Evolutionary conservation across 2,888 invertebrate species (phyloP), one percentile per base, ranked within the genome.

Genomic region (Limnephilus lunatus): DNA sequence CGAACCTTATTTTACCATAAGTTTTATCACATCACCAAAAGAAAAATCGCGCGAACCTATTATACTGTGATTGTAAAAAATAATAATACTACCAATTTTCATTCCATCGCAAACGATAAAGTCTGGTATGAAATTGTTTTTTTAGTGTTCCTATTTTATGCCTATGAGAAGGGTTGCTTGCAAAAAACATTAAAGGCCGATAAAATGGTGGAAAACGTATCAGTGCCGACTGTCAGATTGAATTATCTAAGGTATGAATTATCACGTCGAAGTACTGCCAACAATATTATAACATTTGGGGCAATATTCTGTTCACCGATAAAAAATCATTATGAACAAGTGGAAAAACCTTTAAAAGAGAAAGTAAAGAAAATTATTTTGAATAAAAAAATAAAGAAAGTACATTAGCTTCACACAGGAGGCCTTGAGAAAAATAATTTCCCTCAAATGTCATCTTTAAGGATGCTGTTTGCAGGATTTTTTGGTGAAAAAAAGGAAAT

Each of bases 191-290:
- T 85, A 44, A n/a, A 39, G 85, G 39, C 82, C 85, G 35, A 85
- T 85, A 85, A 85, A 85, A 44, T 11, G 35, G 44, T 12, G 39
- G 35, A 44, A n/a, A 85, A 25, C 85, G 44, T 85, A 85, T 85
- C 85, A 85, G 85, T 85, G 39, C 32, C 44, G n/a, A 85, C 44
- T 85, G 85, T 85, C 44, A 85, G 85, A 39, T 85, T 85, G 85
- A 85, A 85, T 85, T 85, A 85, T 85, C 85, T 85, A 12, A 25
- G 39, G n/a, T 39, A 85, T 39, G 85, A 85, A 35, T 44, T 85
- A 85, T 85, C 85, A 85, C 39, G n/a, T 85, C 32, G 44, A 35
- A 83, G 32, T 83, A 31, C 82, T 32, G 32, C 15, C 82, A 83
- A 83, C 82, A 68, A 68, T 68, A 68, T 68, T 25, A n/a, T 9